Percentiles rank a stretch among this genome's conserved stretches.
These are phyloP conservation scores for Myopa tessellatipennis DNA, from an alignment of 2,888 invertebrate genomes.

Conservation along the genomic window DNA sequence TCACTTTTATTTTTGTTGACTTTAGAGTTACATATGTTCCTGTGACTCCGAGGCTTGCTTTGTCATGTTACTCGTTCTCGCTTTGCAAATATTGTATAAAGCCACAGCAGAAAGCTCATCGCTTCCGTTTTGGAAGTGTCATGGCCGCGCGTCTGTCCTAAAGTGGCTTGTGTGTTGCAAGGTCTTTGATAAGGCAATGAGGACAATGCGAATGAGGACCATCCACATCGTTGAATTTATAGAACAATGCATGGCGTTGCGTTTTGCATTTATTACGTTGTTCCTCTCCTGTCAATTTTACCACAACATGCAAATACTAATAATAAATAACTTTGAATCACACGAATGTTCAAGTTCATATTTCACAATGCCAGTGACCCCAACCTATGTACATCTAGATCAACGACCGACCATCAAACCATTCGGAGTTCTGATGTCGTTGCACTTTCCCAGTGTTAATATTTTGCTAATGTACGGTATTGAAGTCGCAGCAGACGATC, in stretches of 20 bases:
- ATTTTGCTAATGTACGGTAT: too few species aligned
- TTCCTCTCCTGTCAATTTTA: background rate
- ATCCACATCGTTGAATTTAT: slow-evolving; percentile 36
- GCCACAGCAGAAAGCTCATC: background rate
- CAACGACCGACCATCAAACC: too few species aligned
- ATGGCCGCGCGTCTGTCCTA: slow-evolving; percentile 29
- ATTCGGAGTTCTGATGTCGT: too few species aligned
- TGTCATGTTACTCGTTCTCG: background rate
- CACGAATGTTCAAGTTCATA: too few species aligned
- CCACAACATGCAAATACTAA: slow-evolving; percentile 16
- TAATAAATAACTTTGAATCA: background rate
- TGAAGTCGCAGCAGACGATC: too few species aligned
- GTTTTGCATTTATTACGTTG: background rate
- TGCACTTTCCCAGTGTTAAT: too few species aligned
- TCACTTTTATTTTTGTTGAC: too few species aligned
- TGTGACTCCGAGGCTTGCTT: too few species aligned
- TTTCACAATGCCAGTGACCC: too few species aligned
- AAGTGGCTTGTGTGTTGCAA: background rate
- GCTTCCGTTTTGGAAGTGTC: slow-evolving; percentile 35
- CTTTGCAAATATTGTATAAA: background rate
- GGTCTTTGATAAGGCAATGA: slow-evolving; percentile 32
- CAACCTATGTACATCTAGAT: too few species aligned
- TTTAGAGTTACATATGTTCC: background rate
- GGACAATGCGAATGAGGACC: slow-evolving; percentile 36
- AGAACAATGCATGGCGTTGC: slow-evolving; percentile 28